These are phyloP conservation scores for Cydia pomonella DNA, from an alignment of 1,140 invertebrate species.

Conservation along the genomic window DNA sequence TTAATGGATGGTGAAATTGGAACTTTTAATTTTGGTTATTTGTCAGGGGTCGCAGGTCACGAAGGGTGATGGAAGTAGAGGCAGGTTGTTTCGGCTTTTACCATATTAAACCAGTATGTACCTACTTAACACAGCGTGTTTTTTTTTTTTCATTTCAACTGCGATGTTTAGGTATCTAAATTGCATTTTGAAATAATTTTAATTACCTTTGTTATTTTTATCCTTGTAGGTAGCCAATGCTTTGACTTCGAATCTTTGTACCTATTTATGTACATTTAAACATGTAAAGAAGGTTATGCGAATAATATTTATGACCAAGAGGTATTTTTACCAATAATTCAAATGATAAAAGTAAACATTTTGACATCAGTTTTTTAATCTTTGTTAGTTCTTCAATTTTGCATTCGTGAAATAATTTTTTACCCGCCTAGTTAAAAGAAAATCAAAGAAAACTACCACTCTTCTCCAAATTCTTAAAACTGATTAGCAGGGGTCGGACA, in stretches of 20 bases:
- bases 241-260: background rate
- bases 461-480: too few relatives aligned
- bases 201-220: background rate
- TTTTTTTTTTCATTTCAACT: background rate
- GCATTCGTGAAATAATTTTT: too few relatives aligned
- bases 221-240: background rate
- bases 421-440: too few relatives aligned
- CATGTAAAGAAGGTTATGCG: too few relatives aligned
- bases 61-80: slow-evolving; percentile 32
- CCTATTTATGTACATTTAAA: too few relatives aligned
- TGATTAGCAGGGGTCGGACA: too few relatives aligned
- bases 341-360: too few relatives aligned
- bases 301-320: too few relatives aligned
- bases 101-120: slow-evolving; percentile 38
- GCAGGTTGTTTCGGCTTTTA: slow-evolving; percentile 44
- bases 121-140: background rate
- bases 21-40: slow-evolving; percentile 22
- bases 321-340: too few relatives aligned
- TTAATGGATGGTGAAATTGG: slow-evolving; percentile 3
- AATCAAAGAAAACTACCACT: too few relatives aligned
- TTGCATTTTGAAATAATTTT: background rate
- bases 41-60: slow-evolving; percentile 22
- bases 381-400: too few relatives aligned
- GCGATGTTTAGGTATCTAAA: background rate
- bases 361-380: too few relatives aligned